phyloP scores from a whole-genome alignment of 2,113 vertebrate genomes.

The human region DNA sequence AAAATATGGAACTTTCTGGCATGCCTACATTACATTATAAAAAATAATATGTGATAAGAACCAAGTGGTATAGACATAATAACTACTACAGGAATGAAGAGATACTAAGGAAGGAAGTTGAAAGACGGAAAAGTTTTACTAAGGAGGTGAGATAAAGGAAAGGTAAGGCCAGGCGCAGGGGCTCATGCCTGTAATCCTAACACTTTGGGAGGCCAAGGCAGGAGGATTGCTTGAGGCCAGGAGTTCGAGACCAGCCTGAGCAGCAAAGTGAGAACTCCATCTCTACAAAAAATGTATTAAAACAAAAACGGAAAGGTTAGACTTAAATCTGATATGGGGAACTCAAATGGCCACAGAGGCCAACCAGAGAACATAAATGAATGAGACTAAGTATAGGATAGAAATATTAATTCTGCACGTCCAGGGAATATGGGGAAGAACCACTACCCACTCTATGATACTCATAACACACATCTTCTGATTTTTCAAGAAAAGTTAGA shows the following conservation, averaged over 20 bases:
- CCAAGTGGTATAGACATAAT: neutral
- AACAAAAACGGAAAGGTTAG: neutral
- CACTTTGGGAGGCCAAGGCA: too few species aligned
- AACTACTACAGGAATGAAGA: neutral
- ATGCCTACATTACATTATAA: neutral
- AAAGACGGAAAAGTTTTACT: neutral
- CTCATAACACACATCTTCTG: neutral
- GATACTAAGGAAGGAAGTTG: neutral
- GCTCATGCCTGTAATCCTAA: too few species aligned
- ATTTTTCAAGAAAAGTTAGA: neutral
- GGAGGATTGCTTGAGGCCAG: too few species aligned
- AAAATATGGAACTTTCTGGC: neutral
- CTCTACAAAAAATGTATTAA: too few species aligned
- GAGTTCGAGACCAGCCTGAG: too few species aligned
- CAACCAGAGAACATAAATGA: neutral
- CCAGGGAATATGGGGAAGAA: too few species aligned
- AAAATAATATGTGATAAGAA: neutral
- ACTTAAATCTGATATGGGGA: neutral
- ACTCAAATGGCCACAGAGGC: neutral
- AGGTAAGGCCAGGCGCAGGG: neutral
- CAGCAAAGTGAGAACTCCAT: too few species aligned
- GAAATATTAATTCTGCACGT: neutral
- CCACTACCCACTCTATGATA: neutral
- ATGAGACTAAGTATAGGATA: rapidly evolving
- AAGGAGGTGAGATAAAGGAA: neutral